These are phyloP conservation scores for Eupeodes corollae DNA, from an alignment of 1,140 invertebrate species.

Conservation along the genomic window DNA sequence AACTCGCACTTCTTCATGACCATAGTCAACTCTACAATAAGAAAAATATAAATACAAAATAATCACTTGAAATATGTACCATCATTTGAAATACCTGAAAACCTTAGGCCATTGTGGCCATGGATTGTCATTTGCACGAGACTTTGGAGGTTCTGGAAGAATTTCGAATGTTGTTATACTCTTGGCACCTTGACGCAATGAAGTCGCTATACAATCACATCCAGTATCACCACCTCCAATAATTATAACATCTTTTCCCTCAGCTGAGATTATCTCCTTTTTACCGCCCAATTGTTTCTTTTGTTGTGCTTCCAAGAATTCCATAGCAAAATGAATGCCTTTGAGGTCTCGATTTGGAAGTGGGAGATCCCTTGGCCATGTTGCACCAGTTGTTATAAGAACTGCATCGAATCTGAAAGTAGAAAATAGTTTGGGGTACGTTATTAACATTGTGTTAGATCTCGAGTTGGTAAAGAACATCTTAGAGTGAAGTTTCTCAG, in stretches of 20 bases:
- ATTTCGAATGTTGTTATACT: slow-evolving; percentile 96
- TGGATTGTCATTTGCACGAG: slow-evolving; percentile 76
- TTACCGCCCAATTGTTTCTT: slow-evolving; percentile 76
- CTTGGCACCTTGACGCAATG: slow-evolving; percentile 91
- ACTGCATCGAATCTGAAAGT: slow-evolving; percentile 65
- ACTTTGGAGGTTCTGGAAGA: slow-evolving; percentile 76
- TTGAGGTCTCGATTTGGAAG: slow-evolving; percentile 70
- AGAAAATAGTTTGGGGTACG: background rate
- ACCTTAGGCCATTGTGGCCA: slow-evolving; percentile 97
- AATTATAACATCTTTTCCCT: slow-evolving; percentile 91
- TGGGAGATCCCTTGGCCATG: slow-evolving; percentile 87
- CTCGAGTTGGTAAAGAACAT: too few species aligned
- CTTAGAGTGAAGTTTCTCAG: too few species aligned
- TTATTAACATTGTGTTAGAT: background rate
- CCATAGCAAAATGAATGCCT: slow-evolving; percentile 95
- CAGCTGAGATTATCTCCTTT: slow-evolving; percentile 56
- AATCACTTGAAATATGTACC: too few species aligned
- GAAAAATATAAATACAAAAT: slow-evolving; percentile 1
- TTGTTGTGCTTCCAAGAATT: slow-evolving; percentile 94
- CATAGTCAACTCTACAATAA: slow-evolving; percentile 76
- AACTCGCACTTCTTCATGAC: slow-evolving; percentile 90
- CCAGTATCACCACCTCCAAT: slow-evolving; percentile 99
- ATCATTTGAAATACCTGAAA: slow-evolving; percentile 54
- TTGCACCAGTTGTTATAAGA: slow-evolving; percentile 84
- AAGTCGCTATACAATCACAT: slow-evolving; percentile 97